Percentiles rank a stretch among this genome's conserved stretches.
Evolutionary conservation across 2,888 invertebrate genomes (phyloP).

Genomic region (Tenthredo scrophulariae): DNA sequence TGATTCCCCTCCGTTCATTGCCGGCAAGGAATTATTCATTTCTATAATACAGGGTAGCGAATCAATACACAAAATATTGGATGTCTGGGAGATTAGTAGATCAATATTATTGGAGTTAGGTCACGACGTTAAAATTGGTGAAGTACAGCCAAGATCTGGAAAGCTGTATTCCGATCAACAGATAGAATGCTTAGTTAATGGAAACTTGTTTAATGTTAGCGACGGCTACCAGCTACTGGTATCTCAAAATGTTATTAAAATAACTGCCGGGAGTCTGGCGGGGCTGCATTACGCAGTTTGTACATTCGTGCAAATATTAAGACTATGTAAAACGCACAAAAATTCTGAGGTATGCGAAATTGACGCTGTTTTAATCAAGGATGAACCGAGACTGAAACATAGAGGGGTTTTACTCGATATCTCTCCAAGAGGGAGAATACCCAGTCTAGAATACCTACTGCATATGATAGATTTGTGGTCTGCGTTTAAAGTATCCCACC

Average conservation of each 20-base stretch:
- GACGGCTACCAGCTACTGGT: constrained; percentile 80
- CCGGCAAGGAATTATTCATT: constrained; percentile 78
- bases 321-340: constrained; percentile 75
- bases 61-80: constrained; percentile 77
- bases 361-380: constrained; percentile 80
- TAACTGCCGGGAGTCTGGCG: constrained; percentile 80
- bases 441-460: constrained; percentile 79
- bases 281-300: constrained; percentile 82
- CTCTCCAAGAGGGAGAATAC: constrained; percentile 80
- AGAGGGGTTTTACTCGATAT: constrained; percentile 82
- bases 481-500: constrained; percentile 80
- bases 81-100: constrained; percentile 80
- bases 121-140: constrained; percentile 78
- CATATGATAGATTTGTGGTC: constrained; percentile 80
- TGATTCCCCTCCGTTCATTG: constrained; percentile 77
- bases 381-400: constrained; percentile 81
- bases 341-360: constrained; percentile 72
- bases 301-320: constrained; percentile 81
- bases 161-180: constrained; percentile 75
- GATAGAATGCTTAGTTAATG: constrained; percentile 80
- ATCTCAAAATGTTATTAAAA: constrained; percentile 78
- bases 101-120: constrained; percentile 78
- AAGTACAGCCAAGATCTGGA: constrained; percentile 77
- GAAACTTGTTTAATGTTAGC: constrained; percentile 77
- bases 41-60: constrained; percentile 77